These are phyloP conservation scores for Etheostoma cragini DNA, from an alignment of 2,113 vertebrate species.

Conservation along the genomic window DNA sequence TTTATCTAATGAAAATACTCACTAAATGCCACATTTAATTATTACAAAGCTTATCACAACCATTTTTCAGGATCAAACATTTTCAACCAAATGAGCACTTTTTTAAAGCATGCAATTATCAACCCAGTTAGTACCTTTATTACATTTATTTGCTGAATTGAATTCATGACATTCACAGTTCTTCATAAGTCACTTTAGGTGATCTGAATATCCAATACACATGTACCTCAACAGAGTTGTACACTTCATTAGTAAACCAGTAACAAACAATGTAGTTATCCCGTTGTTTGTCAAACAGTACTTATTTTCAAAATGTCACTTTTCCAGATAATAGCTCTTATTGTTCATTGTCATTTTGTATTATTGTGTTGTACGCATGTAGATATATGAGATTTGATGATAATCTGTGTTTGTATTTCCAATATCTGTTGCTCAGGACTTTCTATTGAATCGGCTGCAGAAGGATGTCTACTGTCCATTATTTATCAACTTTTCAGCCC, in stretches of 20 bases:
- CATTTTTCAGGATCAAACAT: slow-evolving; percentile 25
- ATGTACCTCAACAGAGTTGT: neutral
- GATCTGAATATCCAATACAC: neutral
- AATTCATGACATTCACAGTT: neutral
- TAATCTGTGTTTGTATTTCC: slow-evolving; percentile 32
- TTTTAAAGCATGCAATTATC: neutral
- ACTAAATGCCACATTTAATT: slow-evolving; percentile 48
- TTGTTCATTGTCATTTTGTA: neutral
- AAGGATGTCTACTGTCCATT: slow-evolving; percentile 91
- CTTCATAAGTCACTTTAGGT: neutral
- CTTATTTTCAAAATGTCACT: neutral
- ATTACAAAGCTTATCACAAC: slow-evolving; percentile 35
- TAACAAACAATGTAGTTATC: neutral
- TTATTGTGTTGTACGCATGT: neutral
- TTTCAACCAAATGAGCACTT: slow-evolving; percentile 15
- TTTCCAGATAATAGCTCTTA: neutral
- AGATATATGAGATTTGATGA: slow-evolving; percentile 19
- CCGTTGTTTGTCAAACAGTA: neutral
- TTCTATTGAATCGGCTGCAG: slow-evolving; percentile 88
- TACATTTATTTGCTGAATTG: neutral
- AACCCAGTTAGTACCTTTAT: neutral
- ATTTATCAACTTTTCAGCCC: slow-evolving; percentile 94
- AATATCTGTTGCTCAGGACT: slow-evolving; percentile 84
- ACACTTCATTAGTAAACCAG: neutral
- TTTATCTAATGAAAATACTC: slow-evolving; percentile 35